Percentiles rank a stretch among this genome's conserved stretches.
Conservation (phyloP, 2,113 vertebrate species). For the Halcyon senegalensis region DNA sequence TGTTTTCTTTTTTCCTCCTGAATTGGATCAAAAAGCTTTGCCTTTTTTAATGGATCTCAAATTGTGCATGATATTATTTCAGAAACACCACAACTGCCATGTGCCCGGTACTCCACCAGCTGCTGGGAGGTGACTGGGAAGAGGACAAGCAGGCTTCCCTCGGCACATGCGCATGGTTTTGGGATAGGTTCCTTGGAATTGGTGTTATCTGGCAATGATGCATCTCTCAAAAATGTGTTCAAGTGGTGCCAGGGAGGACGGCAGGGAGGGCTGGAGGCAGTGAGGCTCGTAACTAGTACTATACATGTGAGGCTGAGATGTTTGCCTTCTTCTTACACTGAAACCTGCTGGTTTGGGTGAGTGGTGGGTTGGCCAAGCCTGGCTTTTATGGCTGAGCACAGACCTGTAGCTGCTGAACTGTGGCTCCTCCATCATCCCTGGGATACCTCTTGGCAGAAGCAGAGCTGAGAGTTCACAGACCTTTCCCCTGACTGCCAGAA, state of each 20-base stretch:
- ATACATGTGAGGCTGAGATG: not conserved
- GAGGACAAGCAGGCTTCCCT: not conserved
- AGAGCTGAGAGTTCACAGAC: not conserved
- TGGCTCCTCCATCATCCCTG: not conserved
- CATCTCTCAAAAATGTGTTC: not conserved
- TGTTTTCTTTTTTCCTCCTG: not conserved
- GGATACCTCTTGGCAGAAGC: not conserved
- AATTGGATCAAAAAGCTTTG: not conserved
- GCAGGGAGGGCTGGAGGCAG: not conserved
- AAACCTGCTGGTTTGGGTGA: not conserved
- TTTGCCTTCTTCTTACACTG: not conserved
- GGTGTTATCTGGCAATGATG: not conserved
- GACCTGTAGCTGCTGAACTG: not conserved
- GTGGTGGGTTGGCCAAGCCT: not conserved
- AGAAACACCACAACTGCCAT: not conserved
- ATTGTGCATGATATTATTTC: not conserved
- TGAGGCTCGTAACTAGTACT: not conserved
- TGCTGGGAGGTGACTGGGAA: not conserved
- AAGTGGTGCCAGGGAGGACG: not conserved
- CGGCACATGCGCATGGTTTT: not conserved
- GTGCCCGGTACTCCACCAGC: not conserved
- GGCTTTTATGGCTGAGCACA: not conserved
- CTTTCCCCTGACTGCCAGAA: not conserved
- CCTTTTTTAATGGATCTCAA: not conserved
- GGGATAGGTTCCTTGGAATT: not conserved